Evolutionary conservation across 2,888 invertebrate genomes (phyloP).

Genomic region (Synergus itoensis): DNA sequence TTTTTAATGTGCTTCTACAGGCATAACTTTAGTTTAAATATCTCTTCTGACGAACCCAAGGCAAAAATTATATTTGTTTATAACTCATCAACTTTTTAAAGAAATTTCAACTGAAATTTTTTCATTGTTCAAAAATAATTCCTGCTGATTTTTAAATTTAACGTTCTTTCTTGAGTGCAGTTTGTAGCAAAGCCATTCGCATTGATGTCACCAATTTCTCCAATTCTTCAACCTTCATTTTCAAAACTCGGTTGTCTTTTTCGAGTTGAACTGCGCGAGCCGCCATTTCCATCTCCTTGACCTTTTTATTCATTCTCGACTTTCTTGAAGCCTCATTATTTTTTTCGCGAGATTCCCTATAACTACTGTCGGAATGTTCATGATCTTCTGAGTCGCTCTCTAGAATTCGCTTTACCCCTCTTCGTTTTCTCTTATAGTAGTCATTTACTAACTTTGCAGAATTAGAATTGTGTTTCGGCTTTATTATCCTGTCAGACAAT

Average conservation of each 20-base stretch:
- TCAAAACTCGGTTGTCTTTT: conserved; percentile 82
- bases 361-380: conserved; percentile 78
- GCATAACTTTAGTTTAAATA: too few relatives aligned
- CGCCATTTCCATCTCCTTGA: conserved; percentile 81
- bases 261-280: conserved; percentile 80
- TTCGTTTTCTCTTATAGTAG: neutral
- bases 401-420: neutral
- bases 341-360: conserved; percentile 86
- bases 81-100: neutral
- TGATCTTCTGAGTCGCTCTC: conserved; percentile 30
- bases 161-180: conserved; percentile 78
- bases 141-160: neutral
- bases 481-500: neutral
- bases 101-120: too few relatives aligned
- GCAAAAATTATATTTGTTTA: neutral
- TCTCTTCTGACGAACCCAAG: neutral
- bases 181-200: conserved; percentile 83
- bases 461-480: neutral
- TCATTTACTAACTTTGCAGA: neutral
- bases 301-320: conserved; percentile 86
- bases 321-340: conserved; percentile 89
- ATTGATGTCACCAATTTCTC: conserved; percentile 84
- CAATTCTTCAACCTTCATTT: conserved; percentile 83
- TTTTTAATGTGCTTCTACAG: neutral
- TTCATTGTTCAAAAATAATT: too few relatives aligned